phyloP scores from a whole-genome alignment of 2,888 invertebrate species.

The Meteorus cinctellus region DNA sequence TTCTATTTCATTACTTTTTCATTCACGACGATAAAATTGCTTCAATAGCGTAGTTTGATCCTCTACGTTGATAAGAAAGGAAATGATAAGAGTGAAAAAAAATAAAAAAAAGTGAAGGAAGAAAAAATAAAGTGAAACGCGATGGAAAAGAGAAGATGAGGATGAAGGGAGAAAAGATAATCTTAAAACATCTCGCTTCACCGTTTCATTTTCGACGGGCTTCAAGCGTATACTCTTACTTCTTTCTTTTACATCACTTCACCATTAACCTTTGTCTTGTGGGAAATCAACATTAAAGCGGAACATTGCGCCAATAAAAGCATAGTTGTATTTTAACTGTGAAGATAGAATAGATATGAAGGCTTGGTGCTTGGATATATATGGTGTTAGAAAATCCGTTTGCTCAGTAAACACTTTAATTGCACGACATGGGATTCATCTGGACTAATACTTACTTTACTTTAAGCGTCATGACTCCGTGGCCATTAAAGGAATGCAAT shows the following conservation, averaged over 20 bases:
- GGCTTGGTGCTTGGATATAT: neutral
- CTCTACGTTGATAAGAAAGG: neutral
- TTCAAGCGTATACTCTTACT: neutral
- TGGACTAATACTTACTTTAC: constrained; percentile 43
- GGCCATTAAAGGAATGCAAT: constrained; percentile 44
- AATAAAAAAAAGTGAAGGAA: neutral
- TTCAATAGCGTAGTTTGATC: neutral
- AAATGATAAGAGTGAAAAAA: neutral
- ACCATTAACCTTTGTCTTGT: constrained; percentile 1
- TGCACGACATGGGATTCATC: constrained; percentile 47
- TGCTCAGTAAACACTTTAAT: constrained; percentile 55
- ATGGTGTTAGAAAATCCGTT: constrained; percentile 46
- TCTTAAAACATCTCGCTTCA: constrained; percentile 14
- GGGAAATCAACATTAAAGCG: constrained; percentile 9
- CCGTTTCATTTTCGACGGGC: constrained; percentile 25
- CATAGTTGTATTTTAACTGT: constrained; percentile 9
- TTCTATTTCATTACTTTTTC: constrained; percentile 10
- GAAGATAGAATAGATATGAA: neutral
- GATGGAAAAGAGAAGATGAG: neutral
- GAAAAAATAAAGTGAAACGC: too few species aligned
- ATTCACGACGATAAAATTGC: neutral
- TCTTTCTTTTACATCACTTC: constrained; percentile 19
- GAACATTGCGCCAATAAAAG: constrained; percentile 22
- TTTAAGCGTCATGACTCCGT: constrained; percentile 49
- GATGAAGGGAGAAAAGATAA: neutral